These are phyloP conservation scores for Bombyx mandarina DNA, from an alignment of 1,140 invertebrate genomes.

Conservation along the genomic window DNA sequence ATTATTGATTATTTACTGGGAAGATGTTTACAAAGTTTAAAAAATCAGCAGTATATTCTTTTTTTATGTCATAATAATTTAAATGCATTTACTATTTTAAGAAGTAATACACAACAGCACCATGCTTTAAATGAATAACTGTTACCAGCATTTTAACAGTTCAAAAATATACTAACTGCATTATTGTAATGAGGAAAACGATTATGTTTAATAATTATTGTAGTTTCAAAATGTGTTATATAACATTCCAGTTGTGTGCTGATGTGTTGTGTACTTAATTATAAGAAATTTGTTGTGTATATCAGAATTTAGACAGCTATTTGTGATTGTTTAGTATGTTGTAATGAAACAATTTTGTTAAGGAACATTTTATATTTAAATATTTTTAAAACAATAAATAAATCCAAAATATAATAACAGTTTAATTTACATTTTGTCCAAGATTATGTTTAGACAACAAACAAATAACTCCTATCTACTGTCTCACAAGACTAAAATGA, in stretches of 20 bases:
- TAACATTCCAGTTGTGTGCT: conserved; percentile 63
- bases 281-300: conserved; percentile 41
- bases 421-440: conserved; percentile 12
- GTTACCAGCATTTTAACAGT: conserved; percentile 2
- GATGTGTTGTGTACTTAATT: conserved; percentile 60
- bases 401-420: conserved; percentile 25
- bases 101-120: conserved; percentile 30
- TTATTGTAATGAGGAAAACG: background rate
- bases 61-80: conserved; percentile 7
- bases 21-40: background rate
- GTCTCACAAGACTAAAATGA: too few species aligned
- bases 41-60: background rate
- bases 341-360: conserved; percentile 44
- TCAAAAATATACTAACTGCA: background rate
- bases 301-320: conserved; percentile 49
- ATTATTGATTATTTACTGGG: too few species aligned
- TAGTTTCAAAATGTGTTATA: conserved; percentile 11
- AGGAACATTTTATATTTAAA: conserved; percentile 42
- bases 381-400: conserved; percentile 42
- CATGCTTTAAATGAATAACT: conserved; percentile 21
- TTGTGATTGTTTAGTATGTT: conserved; percentile 44
- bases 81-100: conserved; percentile 51
- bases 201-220: background rate
- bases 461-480: too few species aligned
- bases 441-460: too few species aligned